A percentile compares a stretch with the other conserved stretches of the same genome.
phyloP scores from a whole-genome alignment of 2,113 vertebrate species.

The Dunckerocampus dactyliophorus region DNA sequence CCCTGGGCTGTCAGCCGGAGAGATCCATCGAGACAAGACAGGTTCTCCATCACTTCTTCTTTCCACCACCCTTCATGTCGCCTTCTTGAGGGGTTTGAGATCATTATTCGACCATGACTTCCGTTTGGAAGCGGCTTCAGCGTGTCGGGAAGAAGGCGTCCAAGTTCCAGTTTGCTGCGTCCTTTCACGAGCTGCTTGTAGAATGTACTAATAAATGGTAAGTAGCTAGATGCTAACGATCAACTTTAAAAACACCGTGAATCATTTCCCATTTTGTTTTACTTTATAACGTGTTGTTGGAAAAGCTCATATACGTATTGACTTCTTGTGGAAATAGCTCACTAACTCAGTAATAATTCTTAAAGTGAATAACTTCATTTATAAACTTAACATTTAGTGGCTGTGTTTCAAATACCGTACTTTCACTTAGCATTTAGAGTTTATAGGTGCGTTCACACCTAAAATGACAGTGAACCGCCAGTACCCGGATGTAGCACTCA shows the following conservation, averaged over 20 bases:
- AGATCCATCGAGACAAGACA: too few relatives aligned
- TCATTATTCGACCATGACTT: constrained; percentile 71
- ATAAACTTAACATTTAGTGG: neutral
- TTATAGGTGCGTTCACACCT: too few relatives aligned
- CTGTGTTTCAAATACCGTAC: too few relatives aligned
- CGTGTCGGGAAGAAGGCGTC: constrained; percentile 83
- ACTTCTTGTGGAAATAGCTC: neutral
- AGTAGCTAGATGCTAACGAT: constrained; percentile 29
- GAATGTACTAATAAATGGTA: constrained; percentile 86
- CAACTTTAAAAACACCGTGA: too few relatives aligned
- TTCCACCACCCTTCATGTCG: too few relatives aligned
- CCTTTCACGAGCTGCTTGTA: constrained; percentile 79
- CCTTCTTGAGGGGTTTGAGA: neutral
- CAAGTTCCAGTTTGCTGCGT: constrained; percentile 86
- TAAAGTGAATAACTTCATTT: neutral
- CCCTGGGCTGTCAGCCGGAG: too few relatives aligned
- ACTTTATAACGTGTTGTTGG: neutral
- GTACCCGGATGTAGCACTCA: too few relatives aligned
- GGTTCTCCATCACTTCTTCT: too few relatives aligned
- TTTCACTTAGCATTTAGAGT: too few relatives aligned
- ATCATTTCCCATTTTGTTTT: too few relatives aligned
- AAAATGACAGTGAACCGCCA: too few relatives aligned
- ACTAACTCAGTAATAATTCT: neutral
- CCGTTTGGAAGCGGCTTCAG: constrained; percentile 91
- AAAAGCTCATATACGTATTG: neutral